These are phyloP conservation scores for Lymantria dispar DNA, from an alignment of 2,888 invertebrate species.

Conservation along the genomic window DNA sequence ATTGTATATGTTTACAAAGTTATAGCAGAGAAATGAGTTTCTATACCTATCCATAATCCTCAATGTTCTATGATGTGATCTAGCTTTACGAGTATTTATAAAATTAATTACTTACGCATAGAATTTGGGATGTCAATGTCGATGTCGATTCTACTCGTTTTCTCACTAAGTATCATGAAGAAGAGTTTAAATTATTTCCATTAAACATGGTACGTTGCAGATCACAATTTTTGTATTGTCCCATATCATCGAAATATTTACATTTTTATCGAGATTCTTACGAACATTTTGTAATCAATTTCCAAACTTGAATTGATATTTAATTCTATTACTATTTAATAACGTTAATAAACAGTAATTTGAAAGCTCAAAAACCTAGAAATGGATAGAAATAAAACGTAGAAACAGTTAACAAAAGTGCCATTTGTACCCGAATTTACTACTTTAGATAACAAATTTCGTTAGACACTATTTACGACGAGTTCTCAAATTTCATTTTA, in stretches of 20 bases:
- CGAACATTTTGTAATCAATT: conserved; percentile 15
- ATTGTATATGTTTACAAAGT: too few relatives aligned
- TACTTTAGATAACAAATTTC: neutral
- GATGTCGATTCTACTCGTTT: conserved; percentile 7
- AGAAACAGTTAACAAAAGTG: conserved; percentile 8
- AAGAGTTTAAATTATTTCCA: neutral
- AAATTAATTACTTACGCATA: too few relatives aligned
- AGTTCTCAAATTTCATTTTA: too few relatives aligned
- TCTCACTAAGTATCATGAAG: conserved; percentile 14
- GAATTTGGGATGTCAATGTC: neutral
- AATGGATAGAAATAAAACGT: conserved; percentile 11
- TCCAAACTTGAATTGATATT: conserved; percentile 4
- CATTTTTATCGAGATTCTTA: conserved; percentile 21
- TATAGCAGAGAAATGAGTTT: too few relatives aligned
- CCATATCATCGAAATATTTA: conserved; percentile 13
- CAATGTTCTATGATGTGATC: too few relatives aligned
- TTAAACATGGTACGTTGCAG: conserved; percentile 1
- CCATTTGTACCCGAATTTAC: conserved; percentile 12
- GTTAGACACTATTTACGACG: too few relatives aligned
- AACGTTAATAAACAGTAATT: conserved; percentile 12
- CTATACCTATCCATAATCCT: too few relatives aligned
- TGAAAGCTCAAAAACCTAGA: conserved; percentile 12
- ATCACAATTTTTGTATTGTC: conserved; percentile 12
- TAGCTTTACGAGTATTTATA: too few relatives aligned
- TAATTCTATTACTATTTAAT: conserved; percentile 24